Evolutionary conservation across 2,888 invertebrate species (phyloP), one percentile per base, ranked within the genome.

Genomic region (Polyommatus icarus): DNA sequence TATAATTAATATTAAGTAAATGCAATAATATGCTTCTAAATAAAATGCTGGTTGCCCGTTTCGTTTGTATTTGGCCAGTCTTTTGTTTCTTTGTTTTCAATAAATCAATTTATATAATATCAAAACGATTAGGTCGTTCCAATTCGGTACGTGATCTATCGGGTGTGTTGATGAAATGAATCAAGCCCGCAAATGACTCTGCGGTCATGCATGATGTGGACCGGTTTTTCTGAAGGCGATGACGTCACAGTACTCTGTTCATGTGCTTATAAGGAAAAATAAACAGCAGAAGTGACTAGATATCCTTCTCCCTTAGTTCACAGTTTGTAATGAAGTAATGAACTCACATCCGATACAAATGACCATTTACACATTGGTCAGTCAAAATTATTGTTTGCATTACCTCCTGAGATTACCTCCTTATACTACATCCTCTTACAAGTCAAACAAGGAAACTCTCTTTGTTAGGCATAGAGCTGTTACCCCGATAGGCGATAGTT

Each of bases 171-270:
- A 59, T 77, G 18, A 84, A 83, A 82, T 90, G 90, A 92, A 88
- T 91, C 90, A 90, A 88, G 87, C 87, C 84, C 84, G 86, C 86
- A 85, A 88, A 90, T 91, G 90, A 90, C 88, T 88, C 86, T 85
- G 88, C 88, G 89, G 90, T 91, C 89, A 87, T 85, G 87, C 88
- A 87, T 90, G 87, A 89, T 85, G 85, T 85, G 82, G 84, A 92
- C 93, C 91, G 92, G 93, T 93, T 93, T 90, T 89, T 87, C 88
- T 89, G 89, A 83, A 83, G 80, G 81, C 79, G 79, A 80, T 92
- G 92, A 92, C 91, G 92, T 92, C 72, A 59, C 77, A 40, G 57
- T 40, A 20, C 57, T 29, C 12, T 46, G 59, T 20, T 57, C 73
- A 5, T 72, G 24, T 50, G n/a, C 75, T 50, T 75, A 46, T 75